These are phyloP conservation scores for Aldabrachelys gigantea DNA, from an alignment of 2,113 vertebrate species.

Conservation along the genomic window DNA sequence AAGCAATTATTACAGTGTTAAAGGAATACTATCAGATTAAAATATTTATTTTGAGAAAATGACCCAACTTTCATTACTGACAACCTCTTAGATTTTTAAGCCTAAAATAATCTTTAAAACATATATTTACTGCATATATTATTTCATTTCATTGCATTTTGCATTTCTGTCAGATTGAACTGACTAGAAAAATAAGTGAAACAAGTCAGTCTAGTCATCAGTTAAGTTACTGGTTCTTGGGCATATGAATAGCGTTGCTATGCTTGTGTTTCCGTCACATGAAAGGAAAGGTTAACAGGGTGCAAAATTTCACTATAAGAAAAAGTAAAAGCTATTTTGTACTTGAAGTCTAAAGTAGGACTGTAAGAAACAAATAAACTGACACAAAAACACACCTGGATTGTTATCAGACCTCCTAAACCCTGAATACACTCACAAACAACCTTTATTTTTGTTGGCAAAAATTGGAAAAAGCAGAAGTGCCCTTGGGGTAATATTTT, in stretches of 20 bases:
- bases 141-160: conserved; percentile 1
- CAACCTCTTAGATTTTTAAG: neutral
- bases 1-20: neutral
- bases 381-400: conserved; percentile 23
- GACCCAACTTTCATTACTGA: neutral
- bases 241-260: neutral
- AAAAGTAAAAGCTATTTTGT: conserved; percentile 50
- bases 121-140: neutral
- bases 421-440: conserved; percentile 21
- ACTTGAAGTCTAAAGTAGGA: neutral
- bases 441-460: conserved; percentile 24
- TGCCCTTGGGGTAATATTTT: conserved; percentile 22
- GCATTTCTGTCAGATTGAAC: neutral
- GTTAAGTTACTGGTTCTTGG: neutral
- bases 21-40: neutral
- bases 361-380: conserved; percentile 41
- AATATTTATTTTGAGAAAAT: neutral
- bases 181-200: neutral
- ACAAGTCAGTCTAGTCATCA: neutral
- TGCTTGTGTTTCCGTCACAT: neutral
- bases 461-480: neutral
- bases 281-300: conserved; percentile 56
- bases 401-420: conserved; percentile 39
- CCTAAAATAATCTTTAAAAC: neutral
- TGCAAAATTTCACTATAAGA: conserved; percentile 45